phyloP scores from a whole-genome alignment of 2,888 invertebrate genomes.

The Rhaphigaster nebulosa region DNA sequence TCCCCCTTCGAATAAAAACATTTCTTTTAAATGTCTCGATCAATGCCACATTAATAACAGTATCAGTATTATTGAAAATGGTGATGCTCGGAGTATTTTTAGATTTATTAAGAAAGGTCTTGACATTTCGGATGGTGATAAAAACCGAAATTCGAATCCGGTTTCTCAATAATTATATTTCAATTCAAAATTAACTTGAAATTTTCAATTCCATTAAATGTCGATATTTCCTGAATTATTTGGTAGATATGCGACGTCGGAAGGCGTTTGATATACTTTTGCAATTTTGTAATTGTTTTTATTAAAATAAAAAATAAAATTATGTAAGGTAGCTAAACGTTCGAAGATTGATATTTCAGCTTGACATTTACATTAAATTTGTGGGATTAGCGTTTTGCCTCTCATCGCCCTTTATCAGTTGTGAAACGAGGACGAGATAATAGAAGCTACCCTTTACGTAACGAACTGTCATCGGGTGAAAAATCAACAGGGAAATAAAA shows the following conservation, averaged over 20 bases:
- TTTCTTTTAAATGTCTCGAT: no score
- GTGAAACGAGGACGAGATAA: neutral
- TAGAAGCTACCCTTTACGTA: constrained; percentile 43
- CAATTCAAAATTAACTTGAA: neutral
- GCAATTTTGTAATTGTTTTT: neutral
- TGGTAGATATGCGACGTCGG: neutral
- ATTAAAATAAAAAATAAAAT: no score
- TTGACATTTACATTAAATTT: neutral
- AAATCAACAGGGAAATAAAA: neutral
- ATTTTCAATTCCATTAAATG: neutral
- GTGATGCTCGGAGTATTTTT: neutral
- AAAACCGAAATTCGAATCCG: neutral
- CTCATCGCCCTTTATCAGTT: neutral
- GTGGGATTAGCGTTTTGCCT: neutral
- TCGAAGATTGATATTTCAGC: neutral
- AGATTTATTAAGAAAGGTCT: neutral
- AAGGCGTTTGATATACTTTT: neutral
- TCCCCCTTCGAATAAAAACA: no score
- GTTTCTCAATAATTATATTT: constrained; percentile 13
- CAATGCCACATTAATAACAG: no score
- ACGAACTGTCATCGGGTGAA: neutral
- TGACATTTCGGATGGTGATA: neutral
- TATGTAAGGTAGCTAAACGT: neutral
- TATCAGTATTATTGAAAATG: neutral
- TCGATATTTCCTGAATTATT: neutral